Percentiles rank a stretch among this genome's conserved stretches.
Conservation (phyloP, 2,888 invertebrate genomes). For the Lepidochitona cinerea region DNA sequence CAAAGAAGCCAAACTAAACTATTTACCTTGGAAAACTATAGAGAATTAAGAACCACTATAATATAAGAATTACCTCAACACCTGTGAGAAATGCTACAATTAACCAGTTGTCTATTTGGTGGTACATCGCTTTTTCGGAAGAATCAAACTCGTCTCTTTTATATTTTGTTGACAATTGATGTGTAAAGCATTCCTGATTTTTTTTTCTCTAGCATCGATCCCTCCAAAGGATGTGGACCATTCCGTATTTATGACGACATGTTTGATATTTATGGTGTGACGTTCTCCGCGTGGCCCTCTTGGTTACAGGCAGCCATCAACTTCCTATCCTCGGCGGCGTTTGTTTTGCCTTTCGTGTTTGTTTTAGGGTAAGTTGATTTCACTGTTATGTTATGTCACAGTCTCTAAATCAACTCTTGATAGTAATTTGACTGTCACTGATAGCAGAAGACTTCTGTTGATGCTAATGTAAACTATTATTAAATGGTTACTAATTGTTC, state of each 20-base stretch:
- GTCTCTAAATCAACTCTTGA: too few species aligned
- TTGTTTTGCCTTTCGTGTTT: constrained; percentile 66
- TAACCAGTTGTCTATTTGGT: not conserved
- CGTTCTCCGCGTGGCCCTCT: constrained; percentile 38
- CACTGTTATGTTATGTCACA: too few species aligned
- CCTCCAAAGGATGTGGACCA: constrained; percentile 65
- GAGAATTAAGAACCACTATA: too few species aligned
- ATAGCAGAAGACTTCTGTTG: not conserved
- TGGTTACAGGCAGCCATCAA: constrained; percentile 36
- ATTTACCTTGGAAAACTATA: too few species aligned
- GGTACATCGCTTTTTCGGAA: not conserved
- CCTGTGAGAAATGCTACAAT: too few species aligned
- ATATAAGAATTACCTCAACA: too few species aligned
- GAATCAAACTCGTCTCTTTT: not conserved
- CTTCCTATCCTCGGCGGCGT: constrained; percentile 48
- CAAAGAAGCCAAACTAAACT: too few species aligned
- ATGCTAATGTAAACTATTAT: not conserved
- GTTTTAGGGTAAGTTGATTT: constrained; percentile 75
- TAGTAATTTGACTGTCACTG: too few species aligned
- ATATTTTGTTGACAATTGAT: not conserved
- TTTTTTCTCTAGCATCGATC: constrained; percentile 39
- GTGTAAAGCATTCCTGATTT: not conserved
- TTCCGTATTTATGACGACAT: constrained; percentile 52
- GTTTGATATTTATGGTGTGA: constrained; percentile 39
- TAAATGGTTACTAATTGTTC: not conserved